Evolutionary conservation across 2,888 invertebrate genomes (phyloP).

Genomic region (Drosophila longiperda): DNA sequence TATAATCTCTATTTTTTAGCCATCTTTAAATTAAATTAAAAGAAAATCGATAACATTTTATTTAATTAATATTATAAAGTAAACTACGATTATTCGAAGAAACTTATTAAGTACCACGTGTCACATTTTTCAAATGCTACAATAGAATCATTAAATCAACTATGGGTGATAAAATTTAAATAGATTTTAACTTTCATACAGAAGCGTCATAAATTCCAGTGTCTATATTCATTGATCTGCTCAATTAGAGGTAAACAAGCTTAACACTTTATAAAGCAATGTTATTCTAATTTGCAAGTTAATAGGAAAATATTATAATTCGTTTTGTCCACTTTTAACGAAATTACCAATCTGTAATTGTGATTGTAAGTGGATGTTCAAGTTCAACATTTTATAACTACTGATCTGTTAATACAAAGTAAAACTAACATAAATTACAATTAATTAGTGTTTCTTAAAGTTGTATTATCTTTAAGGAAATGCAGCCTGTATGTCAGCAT

Average conservation of each 20-base stretch:
- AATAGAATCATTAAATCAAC: background rate
- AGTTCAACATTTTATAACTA: background rate
- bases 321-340: conserved; percentile 24
- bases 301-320: conserved; percentile 4
- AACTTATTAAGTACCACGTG: background rate
- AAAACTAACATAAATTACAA: background rate
- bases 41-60: background rate
- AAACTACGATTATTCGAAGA: background rate
- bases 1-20: background rate
- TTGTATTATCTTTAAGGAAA: background rate
- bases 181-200: conserved; percentile 8
- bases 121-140: background rate
- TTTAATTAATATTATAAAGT: background rate
- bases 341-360: background rate
- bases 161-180: background rate
- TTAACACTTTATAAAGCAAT: conserved; percentile 1
- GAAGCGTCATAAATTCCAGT: conserved; percentile 8
- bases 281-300: background rate
- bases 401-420: background rate
- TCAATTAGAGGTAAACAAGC: conserved; percentile 6
- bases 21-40: background rate
- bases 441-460: background rate
- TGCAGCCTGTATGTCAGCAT: background rate
- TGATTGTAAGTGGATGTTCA: background rate
- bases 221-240: conserved; percentile 22